Conservation (phyloP, 1,140 invertebrate genomes). For the Drosophila ambigua region DNA sequence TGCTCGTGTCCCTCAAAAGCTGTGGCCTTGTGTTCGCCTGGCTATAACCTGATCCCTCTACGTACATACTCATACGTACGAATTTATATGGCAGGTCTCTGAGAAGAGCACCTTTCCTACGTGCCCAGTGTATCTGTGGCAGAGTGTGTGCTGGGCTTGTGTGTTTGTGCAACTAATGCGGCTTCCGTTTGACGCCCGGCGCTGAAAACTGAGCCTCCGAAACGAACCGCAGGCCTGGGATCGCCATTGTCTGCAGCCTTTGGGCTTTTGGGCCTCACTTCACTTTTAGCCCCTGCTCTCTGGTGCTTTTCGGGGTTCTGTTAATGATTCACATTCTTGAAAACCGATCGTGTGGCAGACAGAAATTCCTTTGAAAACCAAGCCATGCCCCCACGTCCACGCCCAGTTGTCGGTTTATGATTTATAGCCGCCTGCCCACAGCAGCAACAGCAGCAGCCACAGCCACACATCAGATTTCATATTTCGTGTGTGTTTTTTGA, state of each 20-base stretch:
- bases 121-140: conserved; percentile 12
- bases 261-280: neutral
- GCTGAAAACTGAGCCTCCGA: conserved; percentile 64
- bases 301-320: conserved; percentile 3
- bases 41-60: conserved; percentile 44
- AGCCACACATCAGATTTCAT: conserved; percentile 6
- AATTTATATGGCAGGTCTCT: conserved; percentile 1
- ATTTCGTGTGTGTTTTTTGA: conserved; percentile 26
- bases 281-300: conserved; percentile 6
- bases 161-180: conserved; percentile 59
- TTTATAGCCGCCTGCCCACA: conserved; percentile 53
- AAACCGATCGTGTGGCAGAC: conserved; percentile 60
- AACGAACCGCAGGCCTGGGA: conserved; percentile 21
- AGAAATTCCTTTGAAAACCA: conserved; percentile 70
- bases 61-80: neutral
- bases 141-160: neutral
- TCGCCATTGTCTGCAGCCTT: conserved; percentile 17
- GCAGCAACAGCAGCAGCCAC: neutral
- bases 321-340: conserved; percentile 66
- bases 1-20: conserved; percentile 26
- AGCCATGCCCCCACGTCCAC: conserved; percentile 30
- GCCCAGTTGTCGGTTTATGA: conserved; percentile 51
- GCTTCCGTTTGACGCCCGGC: conserved; percentile 75
- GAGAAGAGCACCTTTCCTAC: conserved; percentile 37
- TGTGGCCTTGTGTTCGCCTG: conserved; percentile 23